These are phyloP conservation scores for Aleiodes leptofemur DNA, from an alignment of 2,888 invertebrate genomes.

Conservation along the genomic window DNA sequence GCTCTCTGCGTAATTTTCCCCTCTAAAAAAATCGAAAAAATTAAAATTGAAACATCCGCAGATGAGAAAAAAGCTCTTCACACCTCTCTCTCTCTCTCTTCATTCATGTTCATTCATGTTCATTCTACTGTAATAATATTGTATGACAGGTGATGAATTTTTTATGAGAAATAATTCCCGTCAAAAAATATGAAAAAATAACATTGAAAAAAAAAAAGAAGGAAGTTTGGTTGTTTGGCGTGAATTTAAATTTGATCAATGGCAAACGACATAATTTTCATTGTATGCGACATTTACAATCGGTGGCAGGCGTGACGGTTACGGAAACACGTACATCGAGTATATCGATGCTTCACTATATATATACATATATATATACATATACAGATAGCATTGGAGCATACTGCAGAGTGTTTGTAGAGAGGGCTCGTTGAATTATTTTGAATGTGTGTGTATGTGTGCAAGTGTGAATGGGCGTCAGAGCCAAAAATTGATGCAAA, in stretches of 20 bases:
- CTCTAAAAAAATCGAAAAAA: too few species aligned
- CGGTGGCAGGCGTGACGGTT: slow-evolving; percentile 56
- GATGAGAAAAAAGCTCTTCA: too few species aligned
- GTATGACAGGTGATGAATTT: slow-evolving; percentile 31
- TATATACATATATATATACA: background rate
- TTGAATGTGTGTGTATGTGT: background rate
- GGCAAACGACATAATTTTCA: slow-evolving; percentile 60
- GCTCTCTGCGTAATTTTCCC: too few species aligned
- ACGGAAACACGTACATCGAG: slow-evolving; percentile 25
- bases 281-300: slow-evolving; percentile 59
- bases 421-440: background rate
- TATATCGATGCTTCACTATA: slow-evolving; percentile 18
- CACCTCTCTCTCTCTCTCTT: too few species aligned
- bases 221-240: slow-evolving; percentile 27
- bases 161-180: slow-evolving; percentile 3
- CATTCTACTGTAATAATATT: slow-evolving; percentile 5
- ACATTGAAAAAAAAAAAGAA: background rate
- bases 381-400: background rate
- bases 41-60: too few species aligned
- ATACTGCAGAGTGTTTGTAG: background rate
- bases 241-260: slow-evolving; percentile 53
- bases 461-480: slow-evolving; percentile 29
- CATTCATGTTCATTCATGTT: too few species aligned
- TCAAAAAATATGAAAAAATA: slow-evolving; percentile 2
- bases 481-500: slow-evolving; percentile 67